A percentile compares a stretch with the other conserved stretches of the same genome.
Evolutionary conservation across 2,888 invertebrate species (phyloP).

Genomic region (Seira musarum): DNA sequence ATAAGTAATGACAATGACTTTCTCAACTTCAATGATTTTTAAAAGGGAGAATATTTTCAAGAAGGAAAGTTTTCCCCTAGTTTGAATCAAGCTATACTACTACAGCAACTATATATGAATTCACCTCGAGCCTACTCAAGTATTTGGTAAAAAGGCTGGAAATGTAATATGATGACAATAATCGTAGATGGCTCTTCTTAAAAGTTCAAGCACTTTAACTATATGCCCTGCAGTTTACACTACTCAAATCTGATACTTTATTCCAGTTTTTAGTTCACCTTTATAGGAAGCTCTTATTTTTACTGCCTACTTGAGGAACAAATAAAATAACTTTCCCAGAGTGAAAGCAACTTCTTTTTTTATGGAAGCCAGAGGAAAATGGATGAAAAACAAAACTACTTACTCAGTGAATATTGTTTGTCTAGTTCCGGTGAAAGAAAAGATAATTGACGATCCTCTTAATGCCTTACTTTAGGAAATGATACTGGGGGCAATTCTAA

Average conservation of each 20-base stretch:
- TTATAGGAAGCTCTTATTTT: neutral
- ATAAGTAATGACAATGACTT: constrained; percentile 55
- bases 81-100: too few species aligned
- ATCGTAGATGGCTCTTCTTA: constrained; percentile 24
- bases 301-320: neutral
- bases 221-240: neutral
- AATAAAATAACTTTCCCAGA: neutral
- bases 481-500: too few species aligned
- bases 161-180: constrained; percentile 18
- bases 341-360: neutral
- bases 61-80: neutral
- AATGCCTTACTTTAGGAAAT: neutral
- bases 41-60: constrained; percentile 35
- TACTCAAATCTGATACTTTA: neutral
- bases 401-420: neutral
- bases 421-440: neutral
- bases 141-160: neutral
- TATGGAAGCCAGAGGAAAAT: neutral
- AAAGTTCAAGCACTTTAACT: neutral
- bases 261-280: neutral
- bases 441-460: neutral
- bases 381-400: neutral
- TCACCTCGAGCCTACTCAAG: too few species aligned
- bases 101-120: too few species aligned
- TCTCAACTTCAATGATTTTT: constrained; percentile 55